Percentiles rank a stretch among this genome's conserved stretches.
phyloP scores from a whole-genome alignment of 1,140 invertebrate species.

The Helicoverpa zea region DNA sequence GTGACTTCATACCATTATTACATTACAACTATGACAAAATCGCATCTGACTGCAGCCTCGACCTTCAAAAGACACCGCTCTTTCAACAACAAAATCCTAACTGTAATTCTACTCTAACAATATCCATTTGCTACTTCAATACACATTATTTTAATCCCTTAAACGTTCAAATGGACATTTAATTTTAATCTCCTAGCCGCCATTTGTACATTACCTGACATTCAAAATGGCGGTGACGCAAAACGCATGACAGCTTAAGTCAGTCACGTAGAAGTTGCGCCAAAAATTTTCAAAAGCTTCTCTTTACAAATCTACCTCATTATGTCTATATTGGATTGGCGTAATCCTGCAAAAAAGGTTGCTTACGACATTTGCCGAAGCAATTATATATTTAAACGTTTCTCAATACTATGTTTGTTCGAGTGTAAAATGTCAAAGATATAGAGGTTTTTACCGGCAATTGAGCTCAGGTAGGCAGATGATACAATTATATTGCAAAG shows the following conservation, averaged over 20 bases:
- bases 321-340: conserved; percentile 28
- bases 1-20: no score
- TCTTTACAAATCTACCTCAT: neutral
- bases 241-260: conserved; percentile 16
- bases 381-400: conserved; percentile 44
- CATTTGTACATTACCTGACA: conserved; percentile 29
- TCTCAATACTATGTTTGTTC: conserved; percentile 6
- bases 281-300: neutral
- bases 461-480: conserved; percentile 30
- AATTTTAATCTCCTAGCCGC: conserved; percentile 34
- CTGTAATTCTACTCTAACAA: neutral
- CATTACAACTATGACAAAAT: no score
- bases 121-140: neutral
- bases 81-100: neutral
- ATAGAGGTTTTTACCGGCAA: neutral
- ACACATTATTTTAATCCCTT: conserved; percentile 12
- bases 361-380: conserved; percentile 9
- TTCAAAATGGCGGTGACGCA: neutral
- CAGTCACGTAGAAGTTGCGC: neutral
- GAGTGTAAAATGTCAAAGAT: conserved; percentile 32
- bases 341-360: conserved; percentile 29
- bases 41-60: neutral
- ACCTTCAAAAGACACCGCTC: neutral
- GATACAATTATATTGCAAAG: conserved; percentile 9
- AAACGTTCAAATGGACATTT: conserved; percentile 35